Percentiles rank a stretch among this genome's conserved stretches.
These are phyloP conservation scores for Bubo bubo DNA, from an alignment of 2,113 vertebrate genomes.

Conservation along the genomic window DNA sequence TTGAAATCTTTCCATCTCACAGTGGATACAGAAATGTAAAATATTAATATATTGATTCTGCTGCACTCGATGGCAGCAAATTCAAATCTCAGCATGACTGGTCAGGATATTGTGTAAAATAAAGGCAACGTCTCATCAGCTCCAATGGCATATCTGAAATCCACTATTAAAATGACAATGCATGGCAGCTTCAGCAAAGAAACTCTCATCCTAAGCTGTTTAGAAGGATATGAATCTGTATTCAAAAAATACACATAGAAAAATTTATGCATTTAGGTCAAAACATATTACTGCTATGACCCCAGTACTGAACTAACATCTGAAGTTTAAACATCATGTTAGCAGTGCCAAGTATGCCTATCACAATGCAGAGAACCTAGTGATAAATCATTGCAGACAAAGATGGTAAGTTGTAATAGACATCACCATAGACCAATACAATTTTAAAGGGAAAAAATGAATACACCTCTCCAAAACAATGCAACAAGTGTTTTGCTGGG, in stretches of 20 bases:
- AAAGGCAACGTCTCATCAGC: background rate
- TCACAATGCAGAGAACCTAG: background rate
- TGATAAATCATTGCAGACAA: background rate
- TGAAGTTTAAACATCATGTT: background rate
- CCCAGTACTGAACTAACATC: background rate
- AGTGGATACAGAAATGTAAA: background rate
- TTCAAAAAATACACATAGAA: background rate
- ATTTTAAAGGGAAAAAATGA: background rate
- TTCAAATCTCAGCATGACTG: constrained; percentile 11
- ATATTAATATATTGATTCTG: background rate
- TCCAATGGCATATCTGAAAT: background rate
- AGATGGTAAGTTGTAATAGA: background rate
- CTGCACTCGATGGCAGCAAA: background rate
- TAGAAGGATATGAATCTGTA: background rate
- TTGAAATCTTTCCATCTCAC: background rate
- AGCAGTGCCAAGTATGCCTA: background rate
- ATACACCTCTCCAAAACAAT: background rate
- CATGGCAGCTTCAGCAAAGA: background rate
- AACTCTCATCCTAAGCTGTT: background rate
- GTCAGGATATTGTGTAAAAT: background rate
- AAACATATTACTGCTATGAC: background rate
- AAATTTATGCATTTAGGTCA: background rate
- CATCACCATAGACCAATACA: background rate
- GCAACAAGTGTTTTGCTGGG: background rate
- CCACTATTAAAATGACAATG: background rate